phyloP scores from a whole-genome alignment of 2,888 invertebrate species.

The Pachydiplax longipennis region DNA sequence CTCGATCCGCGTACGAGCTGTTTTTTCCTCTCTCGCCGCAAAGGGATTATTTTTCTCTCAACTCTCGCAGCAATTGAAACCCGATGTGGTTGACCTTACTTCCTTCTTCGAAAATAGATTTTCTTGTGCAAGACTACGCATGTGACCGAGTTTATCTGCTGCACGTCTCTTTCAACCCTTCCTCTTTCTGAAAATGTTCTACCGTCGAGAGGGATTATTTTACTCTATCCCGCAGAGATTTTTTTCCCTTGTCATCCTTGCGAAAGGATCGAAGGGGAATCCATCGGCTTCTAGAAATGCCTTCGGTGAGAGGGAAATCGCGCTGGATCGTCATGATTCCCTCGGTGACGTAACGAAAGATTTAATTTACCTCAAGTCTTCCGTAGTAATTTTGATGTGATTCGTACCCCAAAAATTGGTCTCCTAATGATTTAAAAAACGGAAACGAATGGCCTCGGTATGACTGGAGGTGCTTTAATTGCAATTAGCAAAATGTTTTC shows the following conservation, averaged over 20 bases:
- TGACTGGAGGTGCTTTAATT: too few relatives aligned
- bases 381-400: too few relatives aligned
- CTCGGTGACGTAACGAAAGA: too few relatives aligned
- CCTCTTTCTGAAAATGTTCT: neutral
- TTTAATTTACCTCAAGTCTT: too few relatives aligned
- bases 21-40: neutral
- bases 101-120: neutral
- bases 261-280: neutral
- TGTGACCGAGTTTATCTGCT: neutral
- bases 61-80: neutral
- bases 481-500: too few relatives aligned
- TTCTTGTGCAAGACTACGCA: neutral
- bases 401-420: too few relatives aligned
- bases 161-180: neutral
- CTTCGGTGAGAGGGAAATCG: too few relatives aligned
- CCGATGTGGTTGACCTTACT: neutral
- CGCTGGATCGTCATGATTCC: too few relatives aligned
- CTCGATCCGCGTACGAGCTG: neutral
- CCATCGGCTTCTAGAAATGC: too few relatives aligned
- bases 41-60: neutral
- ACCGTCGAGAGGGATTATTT: neutral
- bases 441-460: too few relatives aligned
- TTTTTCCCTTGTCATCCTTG: neutral
- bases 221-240: neutral
- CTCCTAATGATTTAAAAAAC: too few relatives aligned